Conservation (phyloP, 2,797 vertebrate species). For the Pangasius sanitwongsei region DNA sequence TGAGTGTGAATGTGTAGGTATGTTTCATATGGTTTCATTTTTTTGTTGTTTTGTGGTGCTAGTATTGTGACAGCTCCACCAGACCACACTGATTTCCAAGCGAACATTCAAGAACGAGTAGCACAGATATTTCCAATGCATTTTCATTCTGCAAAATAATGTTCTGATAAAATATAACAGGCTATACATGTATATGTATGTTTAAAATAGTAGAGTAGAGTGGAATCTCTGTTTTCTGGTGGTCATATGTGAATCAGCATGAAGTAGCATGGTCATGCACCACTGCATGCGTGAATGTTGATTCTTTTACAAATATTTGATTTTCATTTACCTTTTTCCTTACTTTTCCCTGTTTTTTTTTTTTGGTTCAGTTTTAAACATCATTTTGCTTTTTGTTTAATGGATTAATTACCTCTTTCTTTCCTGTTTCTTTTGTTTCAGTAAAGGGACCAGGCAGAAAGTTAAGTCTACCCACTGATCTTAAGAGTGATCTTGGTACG, state of each 20-base stretch:
- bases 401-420: slow-evolving; percentile 79
- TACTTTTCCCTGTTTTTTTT: slow-evolving; percentile 36
- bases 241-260: slow-evolving; percentile 40
- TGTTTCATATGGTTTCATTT: not conserved
- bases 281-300: slow-evolving; percentile 67
- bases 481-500: slow-evolving; percentile 99
- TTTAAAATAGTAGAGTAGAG: not conserved
- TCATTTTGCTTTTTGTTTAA: slow-evolving; percentile 60
- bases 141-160: not conserved
- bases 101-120: not conserved
- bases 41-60: slow-evolving; percentile 8
- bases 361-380: slow-evolving; percentile 40
- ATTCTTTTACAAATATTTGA: slow-evolving; percentile 46
- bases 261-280: slow-evolving; percentile 40
- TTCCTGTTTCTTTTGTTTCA: slow-evolving; percentile 95
- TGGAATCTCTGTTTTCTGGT: slow-evolving; percentile 39
- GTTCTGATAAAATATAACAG: not conserved
- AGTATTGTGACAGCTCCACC: not conserved
- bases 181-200: not conserved
- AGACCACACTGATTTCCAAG: slow-evolving; percentile 27
- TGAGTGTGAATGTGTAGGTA: slow-evolving; percentile 8
- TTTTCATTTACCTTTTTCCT: slow-evolving; percentile 41
- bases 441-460: slow-evolving; percentile 99
- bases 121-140: not conserved
- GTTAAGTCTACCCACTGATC: slow-evolving; percentile 99